phyloP scores from a whole-genome alignment of 2,113 vertebrate genomes.

The Sminthopsis crassicaudata region DNA sequence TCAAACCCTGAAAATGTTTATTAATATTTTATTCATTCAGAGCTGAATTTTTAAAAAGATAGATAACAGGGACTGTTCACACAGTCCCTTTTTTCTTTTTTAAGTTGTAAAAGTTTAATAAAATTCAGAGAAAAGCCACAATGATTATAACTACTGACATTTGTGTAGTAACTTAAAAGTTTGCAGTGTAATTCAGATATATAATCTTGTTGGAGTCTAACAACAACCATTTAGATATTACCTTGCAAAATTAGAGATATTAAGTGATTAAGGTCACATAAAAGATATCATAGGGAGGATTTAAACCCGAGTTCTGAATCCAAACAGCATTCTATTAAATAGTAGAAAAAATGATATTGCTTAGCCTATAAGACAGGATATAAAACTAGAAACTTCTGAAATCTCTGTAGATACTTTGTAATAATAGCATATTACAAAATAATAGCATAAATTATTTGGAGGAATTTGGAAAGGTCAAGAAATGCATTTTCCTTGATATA shows the following conservation, averaged over 20 bases:
- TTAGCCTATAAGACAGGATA: neutral
- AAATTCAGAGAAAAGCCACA: constrained; percentile 6
- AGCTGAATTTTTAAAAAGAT: neutral
- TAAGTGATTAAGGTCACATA: neutral
- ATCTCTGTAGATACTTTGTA: neutral
- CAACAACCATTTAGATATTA: neutral
- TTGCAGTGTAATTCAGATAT: neutral
- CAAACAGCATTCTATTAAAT: neutral
- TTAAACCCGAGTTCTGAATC: neutral
- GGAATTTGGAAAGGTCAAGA: neutral
- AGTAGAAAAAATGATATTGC: neutral
- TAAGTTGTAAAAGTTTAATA: neutral
- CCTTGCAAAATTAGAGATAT: neutral
- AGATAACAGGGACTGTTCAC: neutral
- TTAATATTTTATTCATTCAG: constrained; percentile 34
- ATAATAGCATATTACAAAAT: too few species aligned
- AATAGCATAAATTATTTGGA: neutral
- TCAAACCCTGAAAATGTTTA: neutral
- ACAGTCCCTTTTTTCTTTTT: neutral
- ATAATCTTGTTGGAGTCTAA: neutral
- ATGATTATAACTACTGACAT: neutral
- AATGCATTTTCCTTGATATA: neutral
- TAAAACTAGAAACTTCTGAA: neutral
- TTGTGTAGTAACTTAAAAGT: neutral
- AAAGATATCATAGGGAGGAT: neutral